These are phyloP conservation scores for Melieria crassipennis DNA, from an alignment of 2,888 invertebrate genomes.

Conservation along the genomic window DNA sequence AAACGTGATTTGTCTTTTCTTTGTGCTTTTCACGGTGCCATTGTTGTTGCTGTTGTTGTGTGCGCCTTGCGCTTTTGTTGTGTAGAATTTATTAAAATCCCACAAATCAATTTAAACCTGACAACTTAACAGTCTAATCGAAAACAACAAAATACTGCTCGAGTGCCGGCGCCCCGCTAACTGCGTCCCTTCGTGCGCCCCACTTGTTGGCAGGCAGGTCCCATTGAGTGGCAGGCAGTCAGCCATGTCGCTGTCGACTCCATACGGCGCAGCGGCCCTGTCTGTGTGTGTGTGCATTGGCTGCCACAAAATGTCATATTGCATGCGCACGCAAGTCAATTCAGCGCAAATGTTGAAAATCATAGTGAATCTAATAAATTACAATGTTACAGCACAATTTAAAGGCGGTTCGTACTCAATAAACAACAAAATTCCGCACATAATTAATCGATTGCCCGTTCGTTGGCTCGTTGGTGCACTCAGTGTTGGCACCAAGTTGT, in stretches of 20 bases:
- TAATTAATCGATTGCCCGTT: conserved; percentile 59
- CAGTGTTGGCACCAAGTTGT: no score
- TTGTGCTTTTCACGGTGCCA: neutral
- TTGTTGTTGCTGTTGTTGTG: neutral
- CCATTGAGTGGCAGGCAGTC: no score
- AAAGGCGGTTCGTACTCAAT: conserved; percentile 59
- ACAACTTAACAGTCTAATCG: conserved; percentile 56
- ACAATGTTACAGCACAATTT: conserved; percentile 54
- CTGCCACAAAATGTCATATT: conserved; percentile 37
- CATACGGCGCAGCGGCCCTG: neutral
- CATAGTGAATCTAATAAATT: conserved; percentile 61
- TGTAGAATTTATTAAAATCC: conserved; percentile 42
- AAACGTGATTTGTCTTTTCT: no score
- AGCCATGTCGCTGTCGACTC: conserved; percentile 4
- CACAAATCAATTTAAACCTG: conserved; percentile 60
- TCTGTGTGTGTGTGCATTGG: conserved; percentile 7
- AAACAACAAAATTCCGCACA: conserved; percentile 61
- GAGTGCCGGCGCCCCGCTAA: no score
- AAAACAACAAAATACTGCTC: conserved; percentile 12
- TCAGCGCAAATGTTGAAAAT: conserved; percentile 61
- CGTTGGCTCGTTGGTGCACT: no score
- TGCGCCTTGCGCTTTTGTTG: neutral
- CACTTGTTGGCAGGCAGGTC: neutral
- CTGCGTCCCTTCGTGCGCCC: conserved; percentile 6
- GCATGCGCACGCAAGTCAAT: conserved; percentile 56